Percentiles rank a stretch among this genome's conserved stretches.
phyloP scores from a whole-genome alignment of 1,140 invertebrate genomes.

The Drosophila ficusphila region DNA sequence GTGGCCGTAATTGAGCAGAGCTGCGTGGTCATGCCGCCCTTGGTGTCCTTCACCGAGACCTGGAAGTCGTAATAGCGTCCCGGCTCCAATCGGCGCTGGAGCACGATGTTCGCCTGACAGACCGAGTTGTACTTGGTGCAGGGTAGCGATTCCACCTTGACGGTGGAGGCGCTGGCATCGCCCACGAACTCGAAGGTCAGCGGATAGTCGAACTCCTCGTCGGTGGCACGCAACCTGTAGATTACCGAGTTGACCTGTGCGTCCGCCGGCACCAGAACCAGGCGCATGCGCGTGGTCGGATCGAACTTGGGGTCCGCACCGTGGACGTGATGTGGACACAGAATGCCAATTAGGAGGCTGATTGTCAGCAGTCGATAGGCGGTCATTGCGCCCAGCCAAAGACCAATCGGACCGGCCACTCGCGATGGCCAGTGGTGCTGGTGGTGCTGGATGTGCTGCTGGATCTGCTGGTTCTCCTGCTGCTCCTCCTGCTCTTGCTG shows the following conservation, averaged over 20 bases:
- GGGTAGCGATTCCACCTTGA: constrained; percentile 90
- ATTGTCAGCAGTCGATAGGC: constrained; percentile 81
- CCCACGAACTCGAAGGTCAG: constrained; percentile 91
- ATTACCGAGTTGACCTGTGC: constrained; percentile 92
- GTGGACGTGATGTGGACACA: constrained; percentile 75
- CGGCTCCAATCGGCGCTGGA: constrained; percentile 89
- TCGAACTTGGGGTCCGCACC: constrained; percentile 91
- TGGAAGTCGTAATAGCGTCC: constrained; percentile 93
- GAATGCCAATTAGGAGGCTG: constrained; percentile 79
- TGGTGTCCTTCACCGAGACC: constrained; percentile 90
- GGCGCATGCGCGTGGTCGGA: constrained; percentile 90
- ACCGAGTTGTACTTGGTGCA: constrained; percentile 93
- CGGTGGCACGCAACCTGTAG: constrained; percentile 93
- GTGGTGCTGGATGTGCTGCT: constrained; percentile 36
- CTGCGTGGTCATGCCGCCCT: constrained; percentile 90
- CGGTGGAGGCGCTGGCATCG: constrained; percentile 88
- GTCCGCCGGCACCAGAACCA: constrained; percentile 92
- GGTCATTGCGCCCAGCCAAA: constrained; percentile 75
- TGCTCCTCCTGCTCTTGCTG: too few relatives aligned
- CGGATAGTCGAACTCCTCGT: constrained; percentile 94
- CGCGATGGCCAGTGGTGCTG: constrained; percentile 45
- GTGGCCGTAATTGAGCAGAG: constrained; percentile 93
- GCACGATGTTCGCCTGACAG: constrained; percentile 93
- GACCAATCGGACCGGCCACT: constrained; percentile 52
- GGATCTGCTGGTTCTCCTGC: constrained; percentile 37